A percentile compares a stretch with the other conserved stretches of the same genome.
Evolutionary conservation across 2,888 invertebrate genomes (phyloP).

Genomic region (Conomelus anceps): DNA sequence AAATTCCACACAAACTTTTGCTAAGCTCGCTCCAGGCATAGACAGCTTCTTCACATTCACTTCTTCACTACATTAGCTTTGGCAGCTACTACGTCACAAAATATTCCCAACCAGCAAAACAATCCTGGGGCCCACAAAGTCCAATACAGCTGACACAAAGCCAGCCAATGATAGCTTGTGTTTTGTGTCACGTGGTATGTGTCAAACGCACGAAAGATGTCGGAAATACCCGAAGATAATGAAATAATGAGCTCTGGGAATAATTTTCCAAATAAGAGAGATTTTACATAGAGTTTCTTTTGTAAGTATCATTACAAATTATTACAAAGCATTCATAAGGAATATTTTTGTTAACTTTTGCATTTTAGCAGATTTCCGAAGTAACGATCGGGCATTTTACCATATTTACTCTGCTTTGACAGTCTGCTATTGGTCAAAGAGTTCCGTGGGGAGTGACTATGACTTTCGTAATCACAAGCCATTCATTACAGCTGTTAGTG

Average conservation of each 20-base stretch:
- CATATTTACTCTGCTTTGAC: slow-evolving; percentile 2
- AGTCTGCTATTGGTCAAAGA: slow-evolving; percentile 18
- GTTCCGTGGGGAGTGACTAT: slow-evolving; percentile 24
- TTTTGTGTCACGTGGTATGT: slow-evolving; percentile 18
- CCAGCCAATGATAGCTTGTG: slow-evolving; percentile 8
- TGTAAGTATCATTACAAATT: neutral
- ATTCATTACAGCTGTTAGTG: slow-evolving; percentile 28
- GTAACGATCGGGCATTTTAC: slow-evolving; percentile 25
- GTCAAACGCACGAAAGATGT: slow-evolving; percentile 6
- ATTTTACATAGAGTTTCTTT: neutral
- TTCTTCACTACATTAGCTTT: neutral
- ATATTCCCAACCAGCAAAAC: neutral
- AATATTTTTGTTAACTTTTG: neutral
- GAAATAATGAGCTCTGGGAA: neutral
- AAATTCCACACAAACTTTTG: neutral
- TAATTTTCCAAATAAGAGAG: neutral
- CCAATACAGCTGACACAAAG: slow-evolving; percentile 21
- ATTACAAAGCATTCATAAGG: neutral
- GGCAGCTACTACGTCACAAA: slow-evolving; percentile 14
- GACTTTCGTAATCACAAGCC: slow-evolving; percentile 26
- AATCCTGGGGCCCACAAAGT: neutral
- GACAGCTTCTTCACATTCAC: neutral
- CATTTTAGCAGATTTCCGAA: neutral
- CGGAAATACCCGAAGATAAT: slow-evolving; percentile 11
- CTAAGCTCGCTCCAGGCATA: neutral